A percentile compares a stretch with the other conserved stretches of the same genome.
phyloP scores from a whole-genome alignment of 2,797 vertebrate species.

The Dallia pectoralis region DNA sequence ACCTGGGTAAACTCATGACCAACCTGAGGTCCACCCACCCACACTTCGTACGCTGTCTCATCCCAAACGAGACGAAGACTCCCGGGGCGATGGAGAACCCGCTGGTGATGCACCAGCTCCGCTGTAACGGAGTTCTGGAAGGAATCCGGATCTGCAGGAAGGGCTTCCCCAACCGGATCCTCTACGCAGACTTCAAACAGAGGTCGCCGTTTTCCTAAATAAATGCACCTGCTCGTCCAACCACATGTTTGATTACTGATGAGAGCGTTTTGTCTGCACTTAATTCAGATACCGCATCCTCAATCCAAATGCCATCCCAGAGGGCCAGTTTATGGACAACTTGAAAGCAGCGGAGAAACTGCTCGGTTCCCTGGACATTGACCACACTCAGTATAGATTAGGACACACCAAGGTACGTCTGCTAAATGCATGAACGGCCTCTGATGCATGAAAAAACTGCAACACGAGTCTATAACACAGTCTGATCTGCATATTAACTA shows the following conservation, averaged over 20 bases:
- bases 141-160: constrained; percentile 83
- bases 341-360: constrained; percentile 64
- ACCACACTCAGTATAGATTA: constrained; percentile 65
- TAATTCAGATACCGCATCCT: constrained; percentile 61
- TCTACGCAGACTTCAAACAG: constrained; percentile 80
- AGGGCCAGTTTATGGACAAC: constrained; percentile 68
- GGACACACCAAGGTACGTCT: constrained; percentile 62
- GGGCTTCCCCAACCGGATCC: constrained; percentile 81
- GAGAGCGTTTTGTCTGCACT: neutral
- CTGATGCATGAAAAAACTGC: no score
- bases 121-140: constrained; percentile 81
- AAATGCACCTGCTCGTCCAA: neutral
- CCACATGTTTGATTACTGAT: neutral
- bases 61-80: constrained; percentile 77
- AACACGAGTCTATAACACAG: no score
- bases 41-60: constrained; percentile 80
- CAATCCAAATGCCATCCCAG: constrained; percentile 63
- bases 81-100: constrained; percentile 78
- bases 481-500: no score
- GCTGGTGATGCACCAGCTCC: constrained; percentile 80
- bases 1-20: no score
- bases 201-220: constrained; percentile 52
- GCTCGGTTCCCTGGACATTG: constrained; percentile 60
- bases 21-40: constrained; percentile 77
- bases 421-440: neutral